Percentiles rank a stretch among this genome's conserved stretches.
phyloP scores from a whole-genome alignment of 1,140 invertebrate species.

The Drosophila mauritiana region DNA sequence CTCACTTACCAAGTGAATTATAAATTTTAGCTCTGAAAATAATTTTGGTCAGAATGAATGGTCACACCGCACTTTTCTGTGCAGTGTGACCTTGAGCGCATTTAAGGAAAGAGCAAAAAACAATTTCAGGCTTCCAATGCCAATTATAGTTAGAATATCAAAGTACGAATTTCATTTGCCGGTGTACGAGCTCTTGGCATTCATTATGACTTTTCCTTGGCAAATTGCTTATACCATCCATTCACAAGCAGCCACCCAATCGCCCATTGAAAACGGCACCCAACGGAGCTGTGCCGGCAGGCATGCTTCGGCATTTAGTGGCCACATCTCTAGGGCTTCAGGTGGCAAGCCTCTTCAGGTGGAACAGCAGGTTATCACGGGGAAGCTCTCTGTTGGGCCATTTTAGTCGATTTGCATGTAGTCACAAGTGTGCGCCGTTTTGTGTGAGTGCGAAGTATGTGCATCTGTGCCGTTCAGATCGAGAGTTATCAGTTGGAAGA shows the following conservation, averaged over 20 bases:
- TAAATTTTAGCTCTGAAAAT: too few species aligned
- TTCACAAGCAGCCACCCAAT: conserved; percentile 18
- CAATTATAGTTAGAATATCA: neutral
- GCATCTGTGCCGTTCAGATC: conserved; percentile 18
- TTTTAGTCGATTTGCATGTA: conserved; percentile 45
- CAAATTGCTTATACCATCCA: conserved; percentile 45
- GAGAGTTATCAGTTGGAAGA: conserved; percentile 30
- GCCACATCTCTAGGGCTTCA: conserved; percentile 39
- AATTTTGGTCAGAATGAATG: neutral
- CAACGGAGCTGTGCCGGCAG: conserved; percentile 33
- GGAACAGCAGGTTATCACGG: neutral
- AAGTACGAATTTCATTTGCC: neutral
- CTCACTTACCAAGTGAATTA: too few species aligned
- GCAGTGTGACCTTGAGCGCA: neutral
- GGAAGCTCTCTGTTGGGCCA: conserved; percentile 35
- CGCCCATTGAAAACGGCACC: conserved; percentile 27
- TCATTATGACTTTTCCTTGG: conserved; percentile 47
- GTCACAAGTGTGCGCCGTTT: conserved; percentile 15
- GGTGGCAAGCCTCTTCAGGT: conserved; percentile 38
- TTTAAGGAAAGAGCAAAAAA: neutral
- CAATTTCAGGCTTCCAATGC: too few species aligned
- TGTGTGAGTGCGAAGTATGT: conserved; percentile 31
- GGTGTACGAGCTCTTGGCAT: conserved; percentile 30
- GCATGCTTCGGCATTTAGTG: conserved; percentile 42
- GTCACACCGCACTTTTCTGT: neutral